Base-by-base conservation (phyloP, 2,888 invertebrate species). In the Hydrotaea diabolus region DNA sequence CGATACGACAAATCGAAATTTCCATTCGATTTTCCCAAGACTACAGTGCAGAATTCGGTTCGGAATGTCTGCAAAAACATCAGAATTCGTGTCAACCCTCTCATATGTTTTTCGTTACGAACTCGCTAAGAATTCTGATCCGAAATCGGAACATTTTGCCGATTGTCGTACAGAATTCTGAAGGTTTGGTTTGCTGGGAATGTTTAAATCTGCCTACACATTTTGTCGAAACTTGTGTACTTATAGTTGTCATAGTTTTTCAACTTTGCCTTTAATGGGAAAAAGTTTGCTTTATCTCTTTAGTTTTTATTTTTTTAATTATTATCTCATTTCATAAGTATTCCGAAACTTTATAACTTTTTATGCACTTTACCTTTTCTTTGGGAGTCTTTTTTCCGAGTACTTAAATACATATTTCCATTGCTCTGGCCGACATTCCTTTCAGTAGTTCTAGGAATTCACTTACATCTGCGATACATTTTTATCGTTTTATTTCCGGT, bases 401-500 rank as follows among this genome's bases (percentile, higher is more conserved):
- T n/a, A 55, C 55, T 55, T 7, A 21, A 55, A 55, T n/a, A n/a
- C n/a, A n/a, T 55, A 21, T 17, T n/a, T 23, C 3, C 2, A 19
- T 55, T 55, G 0, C 55, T 55, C 11, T 55, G 5, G 31, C 31
- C 7, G 31, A 31, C 31, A 31, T 31, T 31, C 21, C 1, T 55
- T 9, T 9, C 21, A 19, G 23, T 19, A 21, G 55, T 55, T 55
- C 55, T 8, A 15, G 53, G 53, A 17, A 53, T 53, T 53, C 53
- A 55, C 55, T 55, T 55, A 55, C 55, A 55, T 0, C 55, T 19
- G 55, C 19, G 21, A 55, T 55, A 55, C 21, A 55, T 55, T 55
- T 55, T 55, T 55, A 21, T 55, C 19, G 55, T 55, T 55, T 55
- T 55, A 55, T 55, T 55, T 55, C 55, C 55, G 19, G 55, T 21